Evolutionary conservation across 2,888 invertebrate genomes (phyloP).

Genomic region (Agrochola litura): DNA sequence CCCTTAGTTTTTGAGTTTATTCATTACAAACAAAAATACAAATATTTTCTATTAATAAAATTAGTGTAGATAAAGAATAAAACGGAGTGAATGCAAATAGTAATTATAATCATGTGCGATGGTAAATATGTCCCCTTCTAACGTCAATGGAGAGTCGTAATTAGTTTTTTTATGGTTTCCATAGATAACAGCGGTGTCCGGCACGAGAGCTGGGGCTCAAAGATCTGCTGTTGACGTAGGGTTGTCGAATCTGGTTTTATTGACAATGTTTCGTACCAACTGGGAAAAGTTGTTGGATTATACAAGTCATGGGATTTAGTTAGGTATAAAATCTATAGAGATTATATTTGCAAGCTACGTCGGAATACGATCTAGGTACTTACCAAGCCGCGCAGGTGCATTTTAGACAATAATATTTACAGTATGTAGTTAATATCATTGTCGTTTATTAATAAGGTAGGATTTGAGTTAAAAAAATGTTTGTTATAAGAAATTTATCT

Average conservation of each 20-base stretch:
- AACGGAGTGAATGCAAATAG: conserved; percentile 46
- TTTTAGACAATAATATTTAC: not conserved
- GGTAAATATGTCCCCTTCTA: conserved; percentile 75
- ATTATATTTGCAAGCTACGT: not conserved
- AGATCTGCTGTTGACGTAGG: conserved; percentile 75
- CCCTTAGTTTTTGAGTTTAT: no score
- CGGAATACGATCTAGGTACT: no score
- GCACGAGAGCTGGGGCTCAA: conserved; percentile 73
- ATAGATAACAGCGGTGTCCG: conserved; percentile 85
- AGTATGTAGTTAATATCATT: not conserved
- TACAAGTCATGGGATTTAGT: not conserved
- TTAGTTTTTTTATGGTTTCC: conserved; percentile 86
- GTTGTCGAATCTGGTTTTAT: conserved; percentile 69
- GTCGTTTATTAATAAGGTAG: not conserved
- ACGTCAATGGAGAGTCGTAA: conserved; percentile 83
- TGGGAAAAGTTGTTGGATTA: not conserved
- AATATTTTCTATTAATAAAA: no score
- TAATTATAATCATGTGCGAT: conserved; percentile 62
- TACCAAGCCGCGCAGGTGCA: no score
- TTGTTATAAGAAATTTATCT: no score
- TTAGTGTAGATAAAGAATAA: not conserved
- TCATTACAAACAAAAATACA: no score
- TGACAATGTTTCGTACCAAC: no score
- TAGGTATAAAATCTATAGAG: not conserved
- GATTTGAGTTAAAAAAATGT: not conserved